These are phyloP conservation scores for Alexandromys fortis DNA, from an alignment of 2,113 vertebrate species.

Conservation along the genomic window DNA sequence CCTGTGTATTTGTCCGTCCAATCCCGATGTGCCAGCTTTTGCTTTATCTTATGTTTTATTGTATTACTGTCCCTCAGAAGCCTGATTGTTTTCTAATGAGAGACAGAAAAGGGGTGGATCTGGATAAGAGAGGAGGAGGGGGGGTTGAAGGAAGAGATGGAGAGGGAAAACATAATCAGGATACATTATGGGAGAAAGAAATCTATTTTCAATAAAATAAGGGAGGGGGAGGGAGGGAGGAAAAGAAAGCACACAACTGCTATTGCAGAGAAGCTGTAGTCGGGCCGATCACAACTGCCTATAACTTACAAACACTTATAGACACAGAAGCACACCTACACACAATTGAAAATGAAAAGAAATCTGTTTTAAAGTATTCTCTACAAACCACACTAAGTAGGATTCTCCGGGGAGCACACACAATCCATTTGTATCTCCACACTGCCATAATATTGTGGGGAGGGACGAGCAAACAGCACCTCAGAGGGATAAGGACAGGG, in stretches of 20 bases:
- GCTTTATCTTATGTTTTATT: neutral
- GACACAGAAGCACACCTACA: neutral
- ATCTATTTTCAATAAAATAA: neutral
- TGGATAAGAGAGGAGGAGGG: neutral
- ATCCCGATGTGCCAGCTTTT: neutral
- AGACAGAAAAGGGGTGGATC: neutral
- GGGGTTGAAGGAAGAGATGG: neutral
- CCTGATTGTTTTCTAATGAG: neutral
- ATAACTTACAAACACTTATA: neutral
- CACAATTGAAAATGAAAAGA: neutral
- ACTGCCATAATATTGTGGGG: neutral
- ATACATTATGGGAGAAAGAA: neutral
- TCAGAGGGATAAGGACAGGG: neutral
- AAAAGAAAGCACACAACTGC: neutral
- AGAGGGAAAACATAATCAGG: neutral
- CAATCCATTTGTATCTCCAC: neutral
- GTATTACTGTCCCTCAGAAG: neutral
- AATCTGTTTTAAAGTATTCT: neutral
- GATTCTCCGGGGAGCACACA: neutral
- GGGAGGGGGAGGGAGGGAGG: neutral
- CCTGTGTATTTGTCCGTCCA: neutral
- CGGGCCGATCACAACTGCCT: neutral
- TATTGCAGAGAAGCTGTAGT: neutral
- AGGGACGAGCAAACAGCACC: neutral
- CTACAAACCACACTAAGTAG: neutral